Percentiles rank a stretch among this genome's conserved stretches.
These are phyloP conservation scores for Terrapene triunguis DNA, from an alignment of 2,113 vertebrate species.

Conservation along the genomic window DNA sequence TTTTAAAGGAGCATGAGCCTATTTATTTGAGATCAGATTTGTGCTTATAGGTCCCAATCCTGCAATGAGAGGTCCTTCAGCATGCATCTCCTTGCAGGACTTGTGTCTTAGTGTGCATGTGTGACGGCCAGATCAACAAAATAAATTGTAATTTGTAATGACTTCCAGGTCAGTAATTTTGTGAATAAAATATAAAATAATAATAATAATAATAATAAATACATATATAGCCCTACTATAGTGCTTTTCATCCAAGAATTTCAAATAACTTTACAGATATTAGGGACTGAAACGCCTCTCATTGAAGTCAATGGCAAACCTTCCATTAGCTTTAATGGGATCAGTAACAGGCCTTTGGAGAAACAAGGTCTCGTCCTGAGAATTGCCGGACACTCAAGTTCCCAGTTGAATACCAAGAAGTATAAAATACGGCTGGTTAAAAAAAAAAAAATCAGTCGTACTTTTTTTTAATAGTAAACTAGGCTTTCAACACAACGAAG, in stretches of 20 bases:
- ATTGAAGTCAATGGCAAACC: no score
- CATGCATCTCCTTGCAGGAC: no score
- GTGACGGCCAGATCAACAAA: neutral
- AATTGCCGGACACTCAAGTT: neutral
- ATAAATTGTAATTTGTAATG: neutral
- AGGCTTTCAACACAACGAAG: neutral
- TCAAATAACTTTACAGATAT: no score
- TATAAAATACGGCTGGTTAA: neutral
- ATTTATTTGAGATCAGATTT: neutral
- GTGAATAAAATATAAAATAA: no score
- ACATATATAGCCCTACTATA: no score
- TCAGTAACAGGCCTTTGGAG: no score
- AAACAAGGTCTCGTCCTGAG: neutral
- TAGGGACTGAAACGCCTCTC: no score
- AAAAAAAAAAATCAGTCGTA: neutral
- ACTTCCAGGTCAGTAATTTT: no score
- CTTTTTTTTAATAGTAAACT: neutral
- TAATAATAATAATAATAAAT: no score
- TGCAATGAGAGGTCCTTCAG: rapidly evolving
- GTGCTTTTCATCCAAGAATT: no score
- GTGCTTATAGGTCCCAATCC: rapidly evolving
- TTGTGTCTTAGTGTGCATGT: no score
- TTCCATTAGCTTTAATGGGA: no score
- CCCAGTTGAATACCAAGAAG: neutral
- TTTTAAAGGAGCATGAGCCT: neutral